Percentiles rank a stretch among this genome's conserved stretches.
Conservation (phyloP, 2,797 vertebrate species). For the Semotilus atromaculatus region DNA sequence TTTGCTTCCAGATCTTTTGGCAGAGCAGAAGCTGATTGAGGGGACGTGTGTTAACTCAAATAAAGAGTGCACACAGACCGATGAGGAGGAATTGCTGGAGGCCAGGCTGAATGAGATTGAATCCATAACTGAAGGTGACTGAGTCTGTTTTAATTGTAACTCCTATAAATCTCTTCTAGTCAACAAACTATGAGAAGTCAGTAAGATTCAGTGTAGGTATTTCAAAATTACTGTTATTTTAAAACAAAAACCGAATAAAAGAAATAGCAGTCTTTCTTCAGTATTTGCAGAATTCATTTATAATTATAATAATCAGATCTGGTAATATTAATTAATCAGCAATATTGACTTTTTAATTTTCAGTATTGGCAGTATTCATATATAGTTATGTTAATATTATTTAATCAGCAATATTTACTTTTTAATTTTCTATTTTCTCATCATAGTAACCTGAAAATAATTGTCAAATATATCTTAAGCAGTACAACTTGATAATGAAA, state of each 20-base stretch:
- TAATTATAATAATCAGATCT: neutral
- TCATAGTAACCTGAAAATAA: neutral
- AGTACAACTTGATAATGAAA: neutral
- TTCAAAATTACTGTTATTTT: neutral
- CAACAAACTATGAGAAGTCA: neutral
- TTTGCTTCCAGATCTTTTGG: constrained; percentile 70
- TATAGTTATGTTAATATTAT: neutral
- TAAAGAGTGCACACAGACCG: constrained; percentile 76
- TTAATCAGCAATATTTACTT: neutral
- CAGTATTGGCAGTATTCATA: neutral
- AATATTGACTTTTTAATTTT: neutral
- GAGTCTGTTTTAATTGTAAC: constrained; percentile 1
- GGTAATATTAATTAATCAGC: neutral
- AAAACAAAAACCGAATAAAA: neutral
- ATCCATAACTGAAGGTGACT: constrained; percentile 71
- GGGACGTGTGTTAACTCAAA: constrained; percentile 75
- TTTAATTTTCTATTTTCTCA: neutral
- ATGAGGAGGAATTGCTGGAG: constrained; percentile 78
- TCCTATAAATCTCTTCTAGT: neutral
- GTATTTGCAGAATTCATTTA: neutral
- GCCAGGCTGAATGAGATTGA: constrained; percentile 71
- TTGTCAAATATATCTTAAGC: neutral
- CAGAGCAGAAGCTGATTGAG: constrained; percentile 80
- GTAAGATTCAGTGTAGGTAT: neutral
- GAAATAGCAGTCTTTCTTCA: neutral